These are phyloP conservation scores for Mythimna pallens DNA, from an alignment of 2,888 invertebrate species.

Conservation along the genomic window DNA sequence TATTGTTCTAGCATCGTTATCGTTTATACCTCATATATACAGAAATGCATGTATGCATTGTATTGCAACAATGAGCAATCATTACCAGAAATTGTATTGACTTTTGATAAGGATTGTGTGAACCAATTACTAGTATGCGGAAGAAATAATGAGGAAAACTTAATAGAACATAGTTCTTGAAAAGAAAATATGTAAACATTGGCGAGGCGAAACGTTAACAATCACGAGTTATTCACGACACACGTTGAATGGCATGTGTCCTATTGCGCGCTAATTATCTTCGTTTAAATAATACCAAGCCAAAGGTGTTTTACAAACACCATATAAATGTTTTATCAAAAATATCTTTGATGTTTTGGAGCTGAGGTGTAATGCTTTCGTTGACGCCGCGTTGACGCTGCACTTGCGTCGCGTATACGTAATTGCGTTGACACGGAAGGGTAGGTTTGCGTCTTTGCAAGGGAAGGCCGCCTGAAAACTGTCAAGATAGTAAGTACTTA, in stretches of 20 bases:
- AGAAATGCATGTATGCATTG: slow-evolving; percentile 65
- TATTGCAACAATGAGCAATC: slow-evolving; percentile 64
- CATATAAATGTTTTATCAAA: not conserved
- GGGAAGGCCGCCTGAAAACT: not conserved
- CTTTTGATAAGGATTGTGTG: slow-evolving; percentile 63
- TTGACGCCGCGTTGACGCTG: not conserved
- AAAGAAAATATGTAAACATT: slow-evolving; percentile 27
- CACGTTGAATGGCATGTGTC: not conserved
- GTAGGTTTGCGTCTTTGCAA: not conserved
- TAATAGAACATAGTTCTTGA: slow-evolving; percentile 28
- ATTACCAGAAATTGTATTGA: slow-evolving; percentile 61
- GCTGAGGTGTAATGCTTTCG: too few species aligned
- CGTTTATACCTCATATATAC: slow-evolving; percentile 58
- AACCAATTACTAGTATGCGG: slow-evolving; percentile 39
- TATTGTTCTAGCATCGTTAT: slow-evolving; percentile 79
- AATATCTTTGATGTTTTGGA: not conserved
- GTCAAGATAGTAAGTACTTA: too few species aligned
- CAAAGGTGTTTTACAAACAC: slow-evolving; percentile 1
- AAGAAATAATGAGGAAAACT: slow-evolving; percentile 49
- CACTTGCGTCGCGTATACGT: not conserved
- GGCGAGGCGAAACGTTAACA: slow-evolving; percentile 10
- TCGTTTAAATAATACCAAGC: not conserved
- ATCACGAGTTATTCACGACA: not conserved
- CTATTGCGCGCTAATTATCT: not conserved
- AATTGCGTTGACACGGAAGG: not conserved